Conservation (phyloP, 2,888 invertebrate species). For the Eurytoma californica region DNA sequence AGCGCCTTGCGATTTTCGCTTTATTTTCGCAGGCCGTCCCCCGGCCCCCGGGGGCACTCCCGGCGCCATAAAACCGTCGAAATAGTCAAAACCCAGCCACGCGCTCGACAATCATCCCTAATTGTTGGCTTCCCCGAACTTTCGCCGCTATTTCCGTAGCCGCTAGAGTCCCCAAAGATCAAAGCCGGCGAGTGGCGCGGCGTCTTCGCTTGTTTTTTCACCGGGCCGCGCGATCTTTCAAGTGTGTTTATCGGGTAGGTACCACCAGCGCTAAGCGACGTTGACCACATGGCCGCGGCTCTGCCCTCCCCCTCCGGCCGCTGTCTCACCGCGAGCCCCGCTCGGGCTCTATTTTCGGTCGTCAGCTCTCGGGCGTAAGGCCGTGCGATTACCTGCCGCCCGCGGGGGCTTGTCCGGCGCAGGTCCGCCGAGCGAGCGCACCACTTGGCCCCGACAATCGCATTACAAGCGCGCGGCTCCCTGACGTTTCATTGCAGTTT, state of each 20-base stretch:
- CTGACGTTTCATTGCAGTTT: constrained; percentile 52
- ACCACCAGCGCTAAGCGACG: constrained; percentile 62
- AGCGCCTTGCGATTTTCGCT: no score
- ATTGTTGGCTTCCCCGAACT: constrained; percentile 39
- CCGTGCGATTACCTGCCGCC: constrained; percentile 28
- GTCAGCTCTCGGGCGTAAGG: background rate
- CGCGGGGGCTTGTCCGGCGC: constrained; percentile 26
- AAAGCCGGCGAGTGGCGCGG: constrained; percentile 61
- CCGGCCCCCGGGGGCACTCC: no score
- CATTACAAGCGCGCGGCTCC: constrained; percentile 19
- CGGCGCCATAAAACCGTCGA: constrained; percentile 6
- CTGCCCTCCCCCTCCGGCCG: background rate
- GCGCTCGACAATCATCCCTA: constrained; percentile 27
- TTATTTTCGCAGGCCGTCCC: no score
- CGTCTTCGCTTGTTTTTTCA: constrained; percentile 60
- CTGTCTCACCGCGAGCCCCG: background rate
- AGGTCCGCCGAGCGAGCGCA: constrained; percentile 29
- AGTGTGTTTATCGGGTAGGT: constrained; percentile 65
- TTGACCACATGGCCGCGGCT: constrained; percentile 71
- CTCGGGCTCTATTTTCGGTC: background rate
- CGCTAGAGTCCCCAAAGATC: constrained; percentile 60
- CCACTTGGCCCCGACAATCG: constrained; percentile 27
- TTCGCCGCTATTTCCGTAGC: constrained; percentile 44
- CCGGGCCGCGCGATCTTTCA: constrained; percentile 27
- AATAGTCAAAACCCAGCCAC: constrained; percentile 1